Conservation (phyloP, 2,888 invertebrate species). For the Caenorhabditis sp. region DNA sequence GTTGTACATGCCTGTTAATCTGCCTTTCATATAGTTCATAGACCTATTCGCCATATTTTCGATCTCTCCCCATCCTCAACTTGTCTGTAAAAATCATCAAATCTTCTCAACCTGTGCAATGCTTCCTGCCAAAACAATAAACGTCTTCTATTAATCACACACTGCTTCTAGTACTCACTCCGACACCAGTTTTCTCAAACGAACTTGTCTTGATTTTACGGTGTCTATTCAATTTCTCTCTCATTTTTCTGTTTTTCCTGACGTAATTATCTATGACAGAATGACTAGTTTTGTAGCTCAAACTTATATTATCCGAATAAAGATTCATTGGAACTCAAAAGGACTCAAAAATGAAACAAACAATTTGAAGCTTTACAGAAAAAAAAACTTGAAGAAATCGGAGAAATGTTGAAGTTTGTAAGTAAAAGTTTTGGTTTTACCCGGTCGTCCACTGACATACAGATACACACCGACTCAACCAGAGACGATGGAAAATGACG, state of each 20-base stretch:
- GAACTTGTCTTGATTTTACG: conserved; percentile 14
- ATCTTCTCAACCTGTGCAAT: conserved; percentile 34
- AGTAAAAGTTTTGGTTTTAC: conserved; percentile 60
- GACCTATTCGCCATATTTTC: background rate
- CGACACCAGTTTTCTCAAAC: background rate
- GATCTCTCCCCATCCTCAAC: too few species aligned
- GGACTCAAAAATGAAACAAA: conserved; percentile 38
- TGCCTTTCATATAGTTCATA: background rate
- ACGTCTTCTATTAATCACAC: background rate
- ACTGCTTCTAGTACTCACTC: background rate
- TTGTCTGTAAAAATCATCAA: conserved; percentile 16
- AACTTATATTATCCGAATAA: conserved; percentile 9
- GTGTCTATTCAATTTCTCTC: conserved; percentile 4
- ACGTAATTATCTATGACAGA: background rate
- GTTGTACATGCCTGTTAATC: background rate
- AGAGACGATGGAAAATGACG: conserved; percentile 49
- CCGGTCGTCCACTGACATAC: conserved; percentile 67
- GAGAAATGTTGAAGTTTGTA: conserved; percentile 8
- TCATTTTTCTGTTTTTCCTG: background rate
- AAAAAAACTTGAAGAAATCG: conserved; percentile 3
- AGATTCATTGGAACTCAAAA: too few species aligned
- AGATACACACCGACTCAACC: conserved; percentile 63
- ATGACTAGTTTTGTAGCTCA: too few species aligned
- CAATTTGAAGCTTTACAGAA: conserved; percentile 4
- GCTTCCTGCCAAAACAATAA: conserved; percentile 13